Conservation (phyloP, 2,797 vertebrate species). For the Tamandua tetradactyla region DNA sequence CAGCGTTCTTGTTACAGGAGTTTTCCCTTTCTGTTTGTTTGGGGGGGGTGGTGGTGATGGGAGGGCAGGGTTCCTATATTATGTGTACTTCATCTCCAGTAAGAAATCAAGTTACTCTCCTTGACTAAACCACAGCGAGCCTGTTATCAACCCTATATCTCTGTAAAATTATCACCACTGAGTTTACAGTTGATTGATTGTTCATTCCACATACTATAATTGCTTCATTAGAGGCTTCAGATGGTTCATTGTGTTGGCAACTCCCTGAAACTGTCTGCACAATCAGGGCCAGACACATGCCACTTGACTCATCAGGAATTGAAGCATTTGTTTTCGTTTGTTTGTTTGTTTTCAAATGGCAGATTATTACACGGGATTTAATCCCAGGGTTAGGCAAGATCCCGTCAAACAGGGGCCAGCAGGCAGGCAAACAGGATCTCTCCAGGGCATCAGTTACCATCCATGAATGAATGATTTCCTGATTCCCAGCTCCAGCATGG, state of each 20-base stretch:
- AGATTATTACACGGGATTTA: constrained; percentile 35
- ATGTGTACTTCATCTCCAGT: constrained; percentile 78
- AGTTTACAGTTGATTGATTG: constrained; percentile 85
- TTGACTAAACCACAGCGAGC: constrained; percentile 78
- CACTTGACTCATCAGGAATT: constrained; percentile 55
- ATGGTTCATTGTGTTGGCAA: constrained; percentile 84
- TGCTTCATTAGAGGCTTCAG: constrained; percentile 87
- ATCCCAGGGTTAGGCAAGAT: constrained; percentile 24
- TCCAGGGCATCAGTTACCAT: too few species aligned
- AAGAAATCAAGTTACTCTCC: constrained; percentile 80
- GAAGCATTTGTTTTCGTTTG: constrained; percentile 54
- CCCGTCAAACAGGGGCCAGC: neutral
- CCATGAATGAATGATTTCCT: neutral
- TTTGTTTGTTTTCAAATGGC: constrained; percentile 49
- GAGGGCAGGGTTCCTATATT: constrained; percentile 69
- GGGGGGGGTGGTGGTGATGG: too few species aligned
- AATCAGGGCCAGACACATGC: constrained; percentile 64
- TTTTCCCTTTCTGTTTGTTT: neutral
- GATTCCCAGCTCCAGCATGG: neutral
- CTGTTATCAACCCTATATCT: constrained; percentile 77
- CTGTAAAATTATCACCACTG: constrained; percentile 78
- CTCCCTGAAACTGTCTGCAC: constrained; percentile 79
- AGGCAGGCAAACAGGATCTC: constrained; percentile 15
- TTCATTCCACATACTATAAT: constrained; percentile 85
- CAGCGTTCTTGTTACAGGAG: neutral